These are phyloP conservation scores for Gymnarchus niloticus DNA, from an alignment of 2,113 vertebrate species.

Conservation along the genomic window DNA sequence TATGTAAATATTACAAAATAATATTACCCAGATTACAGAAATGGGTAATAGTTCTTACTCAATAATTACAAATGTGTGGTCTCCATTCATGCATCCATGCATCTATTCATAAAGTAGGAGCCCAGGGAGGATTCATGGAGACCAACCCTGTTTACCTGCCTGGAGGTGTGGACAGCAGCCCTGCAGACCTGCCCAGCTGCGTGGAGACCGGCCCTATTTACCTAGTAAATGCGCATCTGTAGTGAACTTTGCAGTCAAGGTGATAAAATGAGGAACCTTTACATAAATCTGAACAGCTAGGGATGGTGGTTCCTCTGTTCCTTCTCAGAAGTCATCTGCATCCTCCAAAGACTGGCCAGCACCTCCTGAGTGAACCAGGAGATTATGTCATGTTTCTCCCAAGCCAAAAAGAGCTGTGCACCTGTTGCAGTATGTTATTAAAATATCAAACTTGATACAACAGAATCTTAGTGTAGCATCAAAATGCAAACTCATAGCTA, in stretches of 20 bases:
- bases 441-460: background rate
- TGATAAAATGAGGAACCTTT: background rate
- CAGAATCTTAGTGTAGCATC: background rate
- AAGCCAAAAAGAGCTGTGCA: background rate
- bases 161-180: too few relatives aligned
- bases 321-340: background rate
- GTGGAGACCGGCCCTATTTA: background rate
- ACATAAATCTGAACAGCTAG: background rate
- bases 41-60: background rate
- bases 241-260: background rate
- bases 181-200: too few relatives aligned
- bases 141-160: background rate
- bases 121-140: background rate
- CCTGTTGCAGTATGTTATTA: background rate
- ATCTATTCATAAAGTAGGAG: background rate
- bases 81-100: background rate
- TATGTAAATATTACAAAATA: background rate
- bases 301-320: background rate
- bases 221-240: background rate
- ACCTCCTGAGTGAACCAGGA: constrained; percentile 9
- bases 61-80: background rate
- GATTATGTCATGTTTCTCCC: background rate
- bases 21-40: background rate
- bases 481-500: background rate
- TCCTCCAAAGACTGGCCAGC: background rate